Base-by-base conservation (phyloP, 2,113 vertebrate species). In the Sorex araneus region DNA sequence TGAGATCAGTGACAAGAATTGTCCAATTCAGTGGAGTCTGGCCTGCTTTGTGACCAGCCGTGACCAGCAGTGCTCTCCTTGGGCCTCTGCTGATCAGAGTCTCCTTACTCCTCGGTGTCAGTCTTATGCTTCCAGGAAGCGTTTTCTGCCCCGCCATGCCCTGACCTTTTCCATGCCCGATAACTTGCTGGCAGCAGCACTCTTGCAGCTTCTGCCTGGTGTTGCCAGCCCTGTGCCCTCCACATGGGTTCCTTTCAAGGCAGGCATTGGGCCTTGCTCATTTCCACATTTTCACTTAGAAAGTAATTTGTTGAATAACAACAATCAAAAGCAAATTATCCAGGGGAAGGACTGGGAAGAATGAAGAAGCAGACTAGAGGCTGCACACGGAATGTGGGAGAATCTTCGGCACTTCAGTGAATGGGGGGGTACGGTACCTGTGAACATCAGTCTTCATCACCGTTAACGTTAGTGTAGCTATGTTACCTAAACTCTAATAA, bases 241-340 rank as follows among this genome's bases (percentile, higher is more conserved):
- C 34, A 50, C 75, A 70, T 23, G 64, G 8, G 40, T 3, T 78
- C 87, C 57, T 81, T 63, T 57, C 47, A 90, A 36, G 73, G 34
- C 54, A 91, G 81, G n/a, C 3, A 32, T 32, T 80, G 75, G 45
- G 64, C 88, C 50, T 85, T 30, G 60, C 30, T 84, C 10, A 40
- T 78, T 90, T 89, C 86, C 71, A 74, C 8, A 54, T 76, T 43
- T 34, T 34, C 30, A 28, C 11, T 86, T 64, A 78, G 30, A 27
- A 73, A 36, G 36, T 36, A 69, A 69, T 78, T 87, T 85, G 25
- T 45, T 92, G 34, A 88, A 78, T 69, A 89, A 77, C 8, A 91
- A 8, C 45, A 63, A 19, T 86, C 47, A 81, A 70, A 86, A 87
- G 23, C n/a, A 89, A 91, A 76, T 43, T 40, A 27, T 67, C 30